Percentiles rank a stretch among this genome's conserved stretches.
Evolutionary conservation across 1,140 invertebrate genomes (phyloP).

Genomic region (Drosophila parabipectinata): DNA sequence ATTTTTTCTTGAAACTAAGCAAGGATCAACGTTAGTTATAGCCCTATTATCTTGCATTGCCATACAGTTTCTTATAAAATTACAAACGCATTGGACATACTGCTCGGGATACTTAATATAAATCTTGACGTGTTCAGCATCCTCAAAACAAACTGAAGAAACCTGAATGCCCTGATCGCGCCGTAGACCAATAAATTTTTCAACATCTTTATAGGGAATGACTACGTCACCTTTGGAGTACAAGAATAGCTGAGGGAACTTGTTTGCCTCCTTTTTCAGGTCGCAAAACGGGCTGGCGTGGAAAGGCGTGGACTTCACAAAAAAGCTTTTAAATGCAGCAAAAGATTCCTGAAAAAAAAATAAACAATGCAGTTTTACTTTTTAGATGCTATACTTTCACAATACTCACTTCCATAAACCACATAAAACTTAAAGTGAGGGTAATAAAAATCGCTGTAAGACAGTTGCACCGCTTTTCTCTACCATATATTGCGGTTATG

Average conservation of each 20-base stretch:
- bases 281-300: conserved; percentile 84
- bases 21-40: neutral
- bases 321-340: conserved; percentile 77
- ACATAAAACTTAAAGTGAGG: conserved; percentile 86
- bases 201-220: conserved; percentile 87
- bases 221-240: conserved; percentile 90
- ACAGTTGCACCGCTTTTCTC: conserved; percentile 85
- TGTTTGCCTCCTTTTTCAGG: conserved; percentile 84
- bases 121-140: conserved; percentile 90
- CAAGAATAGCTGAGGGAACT: conserved; percentile 90
- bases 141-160: conserved; percentile 87
- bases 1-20: neutral
- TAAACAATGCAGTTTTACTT: neutral
- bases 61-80: conserved; percentile 87
- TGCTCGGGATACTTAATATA: conserved; percentile 86
- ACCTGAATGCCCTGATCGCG: conserved; percentile 86
- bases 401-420: conserved; percentile 85
- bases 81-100: conserved; percentile 87
- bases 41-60: conserved; percentile 37
- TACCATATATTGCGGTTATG: conserved; percentile 86
- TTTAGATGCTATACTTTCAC: neutral
- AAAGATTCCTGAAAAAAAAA: conserved; percentile 63
- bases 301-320: conserved; percentile 65
- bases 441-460: conserved; percentile 86
- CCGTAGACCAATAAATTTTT: conserved; percentile 86